Percentiles rank a stretch among this genome's conserved stretches.
These are phyloP conservation scores for Tachina grossa DNA, from an alignment of 2,888 invertebrate genomes.

Conservation along the genomic window DNA sequence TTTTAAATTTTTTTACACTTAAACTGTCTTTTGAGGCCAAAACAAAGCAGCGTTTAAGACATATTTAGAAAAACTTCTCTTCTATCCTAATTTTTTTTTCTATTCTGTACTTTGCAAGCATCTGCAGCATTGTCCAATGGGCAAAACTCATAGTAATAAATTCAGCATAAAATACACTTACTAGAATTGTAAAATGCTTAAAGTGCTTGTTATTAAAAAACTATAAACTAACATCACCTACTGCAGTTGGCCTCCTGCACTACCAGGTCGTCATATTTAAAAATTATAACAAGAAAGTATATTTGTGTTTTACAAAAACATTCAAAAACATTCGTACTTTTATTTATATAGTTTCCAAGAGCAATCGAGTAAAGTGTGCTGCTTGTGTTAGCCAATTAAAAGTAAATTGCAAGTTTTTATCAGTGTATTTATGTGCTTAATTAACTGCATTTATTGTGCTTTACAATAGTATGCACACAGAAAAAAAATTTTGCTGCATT, in stretches of 20 bases:
- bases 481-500: too few relatives aligned
- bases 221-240: slow-evolving; percentile 7
- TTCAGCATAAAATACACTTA: background rate
- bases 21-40: too few relatives aligned
- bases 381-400: slow-evolving; percentile 16
- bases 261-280: background rate
- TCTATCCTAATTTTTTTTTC: too few relatives aligned
- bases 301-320: background rate
- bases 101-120: too few relatives aligned
- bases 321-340: background rate
- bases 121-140: too few relatives aligned
- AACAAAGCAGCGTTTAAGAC: too few relatives aligned
- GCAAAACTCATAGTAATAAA: background rate
- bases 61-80: too few relatives aligned
- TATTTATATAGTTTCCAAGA: background rate
- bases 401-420: too few relatives aligned
- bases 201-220: background rate
- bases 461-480: background rate
- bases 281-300: background rate
- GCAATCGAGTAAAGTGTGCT: background rate
- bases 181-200: background rate
- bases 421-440: background rate
- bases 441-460: background rate
- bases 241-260: background rate
- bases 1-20: too few relatives aligned